Conservation (phyloP, 2,888 invertebrate genomes). For the Chelonus formosanus region DNA sequence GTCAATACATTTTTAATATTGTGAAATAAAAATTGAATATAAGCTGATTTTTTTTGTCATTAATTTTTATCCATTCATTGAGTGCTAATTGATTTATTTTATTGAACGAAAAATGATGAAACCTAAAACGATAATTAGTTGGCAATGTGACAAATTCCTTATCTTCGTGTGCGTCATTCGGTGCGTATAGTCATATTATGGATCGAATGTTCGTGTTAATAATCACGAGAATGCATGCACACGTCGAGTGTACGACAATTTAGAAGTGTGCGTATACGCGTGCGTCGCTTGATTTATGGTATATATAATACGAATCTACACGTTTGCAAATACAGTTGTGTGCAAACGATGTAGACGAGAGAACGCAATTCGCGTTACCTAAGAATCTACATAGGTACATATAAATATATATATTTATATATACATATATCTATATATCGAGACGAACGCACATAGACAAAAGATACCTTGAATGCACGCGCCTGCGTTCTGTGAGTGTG, state of each 20-base stretch:
- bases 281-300: slow-evolving; percentile 24
- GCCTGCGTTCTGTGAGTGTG: slow-evolving; percentile 36
- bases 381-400: slow-evolving; percentile 49
- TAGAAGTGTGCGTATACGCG: slow-evolving; percentile 38
- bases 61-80: too few relatives aligned
- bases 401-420: slow-evolving; percentile 22
- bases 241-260: not conserved
- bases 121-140: too few relatives aligned
- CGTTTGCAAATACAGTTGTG: slow-evolving; percentile 15
- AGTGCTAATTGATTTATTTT: too few relatives aligned
- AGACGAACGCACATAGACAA: slow-evolving; percentile 13
- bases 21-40: too few relatives aligned
- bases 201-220: slow-evolving; percentile 40
- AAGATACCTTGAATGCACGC: slow-evolving; percentile 35
- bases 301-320: not conserved
- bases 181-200: slow-evolving; percentile 15
- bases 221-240: slow-evolving; percentile 11
- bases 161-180: slow-evolving; percentile 11
- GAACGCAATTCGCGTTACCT: slow-evolving; percentile 53
- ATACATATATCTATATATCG: not conserved
- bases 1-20: too few relatives aligned
- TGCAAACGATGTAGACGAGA: slow-evolving; percentile 31
- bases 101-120: too few relatives aligned
- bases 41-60: too few relatives aligned
- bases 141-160: not conserved